phyloP scores from a whole-genome alignment of 1,140 invertebrate species.

The Aricia agestis region DNA sequence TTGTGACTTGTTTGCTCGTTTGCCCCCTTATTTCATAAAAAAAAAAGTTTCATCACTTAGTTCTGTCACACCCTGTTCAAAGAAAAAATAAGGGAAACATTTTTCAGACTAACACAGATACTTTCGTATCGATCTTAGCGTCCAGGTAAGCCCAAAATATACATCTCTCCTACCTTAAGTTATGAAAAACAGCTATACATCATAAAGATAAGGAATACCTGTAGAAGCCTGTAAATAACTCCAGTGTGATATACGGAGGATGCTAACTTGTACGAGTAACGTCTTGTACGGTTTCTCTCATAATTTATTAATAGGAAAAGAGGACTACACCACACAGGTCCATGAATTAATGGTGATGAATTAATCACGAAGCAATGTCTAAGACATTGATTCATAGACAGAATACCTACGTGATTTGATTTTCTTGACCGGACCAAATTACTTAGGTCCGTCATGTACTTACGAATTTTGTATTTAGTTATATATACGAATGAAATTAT shows the following conservation, averaged over 20 bases:
- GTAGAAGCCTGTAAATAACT: not conserved
- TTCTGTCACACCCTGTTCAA: too few species aligned
- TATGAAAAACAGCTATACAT: slow-evolving; percentile 1
- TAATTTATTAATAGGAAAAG: not conserved
- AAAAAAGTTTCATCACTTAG: too few species aligned
- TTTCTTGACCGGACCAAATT: too few species aligned
- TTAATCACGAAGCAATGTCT: not conserved
- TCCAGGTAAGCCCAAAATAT: not conserved
- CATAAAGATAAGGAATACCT: not conserved
- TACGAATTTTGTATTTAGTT: too few species aligned
- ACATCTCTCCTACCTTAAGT: not conserved
- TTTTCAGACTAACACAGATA: not conserved
- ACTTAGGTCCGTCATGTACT: too few species aligned
- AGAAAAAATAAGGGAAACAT: too few species aligned
- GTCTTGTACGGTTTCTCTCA: not conserved
- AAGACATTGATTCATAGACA: not conserved
- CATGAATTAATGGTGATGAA: not conserved
- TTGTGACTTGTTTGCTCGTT: too few species aligned
- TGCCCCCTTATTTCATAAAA: too few species aligned
- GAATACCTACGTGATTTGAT: not conserved
- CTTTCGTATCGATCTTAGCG: not conserved
- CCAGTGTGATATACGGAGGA: not conserved
- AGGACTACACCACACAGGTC: not conserved
- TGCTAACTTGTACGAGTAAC: not conserved
- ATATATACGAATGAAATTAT: too few species aligned